A percentile compares a stretch with the other conserved stretches of the same genome.
These are phyloP conservation scores for Epistrophe eligans DNA, from an alignment of 2,888 invertebrate genomes.

Conservation along the genomic window DNA sequence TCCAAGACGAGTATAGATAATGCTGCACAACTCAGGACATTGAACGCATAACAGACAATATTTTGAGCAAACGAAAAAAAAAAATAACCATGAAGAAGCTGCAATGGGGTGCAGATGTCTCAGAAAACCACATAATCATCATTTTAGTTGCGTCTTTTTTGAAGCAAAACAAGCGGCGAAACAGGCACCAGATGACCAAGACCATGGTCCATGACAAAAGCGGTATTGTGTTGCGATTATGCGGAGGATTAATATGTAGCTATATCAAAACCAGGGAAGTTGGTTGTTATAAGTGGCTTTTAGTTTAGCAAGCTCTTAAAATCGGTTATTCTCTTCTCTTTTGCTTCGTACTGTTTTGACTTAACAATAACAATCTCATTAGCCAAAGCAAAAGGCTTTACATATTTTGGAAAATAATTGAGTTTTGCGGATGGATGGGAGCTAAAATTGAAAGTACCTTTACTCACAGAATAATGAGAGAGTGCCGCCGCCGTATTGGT, in stretches of 20 bases:
- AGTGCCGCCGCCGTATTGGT: neutral
- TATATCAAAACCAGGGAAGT: constrained; percentile 30
- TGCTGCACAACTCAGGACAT: constrained; percentile 53
- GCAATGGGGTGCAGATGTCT: constrained; percentile 45
- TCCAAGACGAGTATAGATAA: constrained; percentile 18
- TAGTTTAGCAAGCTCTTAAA: constrained; percentile 43
- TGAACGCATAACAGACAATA: constrained; percentile 56
- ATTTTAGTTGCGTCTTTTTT: constrained; percentile 20
- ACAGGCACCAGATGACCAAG: neutral
- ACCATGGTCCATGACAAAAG: constrained; percentile 61
- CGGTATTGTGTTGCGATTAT: constrained; percentile 22
- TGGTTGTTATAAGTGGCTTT: constrained; percentile 62
- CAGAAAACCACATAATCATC: constrained; percentile 52
- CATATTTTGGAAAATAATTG: constrained; percentile 29
- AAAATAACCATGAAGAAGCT: constrained; percentile 22
- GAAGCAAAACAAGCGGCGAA: neutral
- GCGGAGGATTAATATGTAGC: constrained; percentile 17
- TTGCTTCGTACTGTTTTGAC: constrained; percentile 43
- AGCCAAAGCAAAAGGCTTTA: constrained; percentile 21
- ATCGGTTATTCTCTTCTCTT: constrained; percentile 18
- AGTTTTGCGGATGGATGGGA: neutral
- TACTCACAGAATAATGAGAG: neutral
- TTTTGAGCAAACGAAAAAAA: constrained; percentile 28
- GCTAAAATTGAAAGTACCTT: neutral
- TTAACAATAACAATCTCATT: constrained; percentile 54